phyloP scores from a whole-genome alignment of 2,113 vertebrate genomes.

The Anthoscopus minutus region DNA sequence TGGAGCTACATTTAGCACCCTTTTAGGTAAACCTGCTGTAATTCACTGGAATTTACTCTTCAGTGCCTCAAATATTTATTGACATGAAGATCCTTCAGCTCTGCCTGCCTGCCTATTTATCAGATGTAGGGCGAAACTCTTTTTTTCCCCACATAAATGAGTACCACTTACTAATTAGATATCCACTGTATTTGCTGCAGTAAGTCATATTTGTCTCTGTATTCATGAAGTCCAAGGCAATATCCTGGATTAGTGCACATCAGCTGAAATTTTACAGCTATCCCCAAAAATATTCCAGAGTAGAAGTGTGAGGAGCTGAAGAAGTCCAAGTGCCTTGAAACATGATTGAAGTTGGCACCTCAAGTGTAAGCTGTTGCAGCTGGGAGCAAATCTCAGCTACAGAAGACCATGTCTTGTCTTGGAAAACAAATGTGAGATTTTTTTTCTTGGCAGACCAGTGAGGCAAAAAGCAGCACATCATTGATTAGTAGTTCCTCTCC shows the following conservation, averaged over 20 bases:
- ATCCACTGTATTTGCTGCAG: background rate
- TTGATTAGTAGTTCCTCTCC: background rate
- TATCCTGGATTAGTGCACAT: background rate
- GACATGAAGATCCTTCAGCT: background rate
- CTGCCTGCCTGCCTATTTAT: background rate
- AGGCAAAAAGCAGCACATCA: no score
- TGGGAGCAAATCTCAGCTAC: background rate
- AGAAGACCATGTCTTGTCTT: background rate
- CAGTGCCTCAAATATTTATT: background rate
- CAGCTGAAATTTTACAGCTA: background rate
- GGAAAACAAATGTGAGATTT: background rate
- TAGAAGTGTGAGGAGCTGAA: background rate
- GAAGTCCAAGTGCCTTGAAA: background rate
- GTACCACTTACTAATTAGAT: background rate
- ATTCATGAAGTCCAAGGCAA: background rate
- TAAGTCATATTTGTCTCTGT: background rate
- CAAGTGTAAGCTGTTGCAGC: background rate
- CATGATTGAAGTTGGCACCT: background rate
- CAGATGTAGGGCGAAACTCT: background rate
- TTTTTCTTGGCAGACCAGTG: no score
- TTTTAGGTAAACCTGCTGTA: background rate
- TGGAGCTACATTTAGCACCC: background rate
- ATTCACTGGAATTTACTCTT: background rate
- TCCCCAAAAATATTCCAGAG: background rate
- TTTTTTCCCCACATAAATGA: background rate